Conservation (phyloP, 2,797 vertebrate genomes). For the Notoglanidium macrostoma region DNA sequence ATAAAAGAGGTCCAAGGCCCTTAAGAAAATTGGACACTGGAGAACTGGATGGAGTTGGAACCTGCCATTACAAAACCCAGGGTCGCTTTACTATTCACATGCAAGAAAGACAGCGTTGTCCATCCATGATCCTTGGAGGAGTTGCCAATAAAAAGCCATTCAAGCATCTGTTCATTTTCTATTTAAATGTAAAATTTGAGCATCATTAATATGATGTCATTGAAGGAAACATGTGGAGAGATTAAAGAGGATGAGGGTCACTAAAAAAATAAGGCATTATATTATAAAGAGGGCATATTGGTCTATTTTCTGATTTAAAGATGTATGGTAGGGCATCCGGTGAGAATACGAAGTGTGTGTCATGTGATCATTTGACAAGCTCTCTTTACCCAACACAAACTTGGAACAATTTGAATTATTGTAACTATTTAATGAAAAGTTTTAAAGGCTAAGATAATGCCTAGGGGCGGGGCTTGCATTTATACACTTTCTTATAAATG, state of each 20-base stretch:
- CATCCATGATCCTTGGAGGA: constrained; percentile 43
- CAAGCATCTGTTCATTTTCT: constrained; percentile 10
- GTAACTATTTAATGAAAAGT: neutral
- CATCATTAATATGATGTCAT: neutral
- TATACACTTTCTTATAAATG: neutral
- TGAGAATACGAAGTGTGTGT: neutral
- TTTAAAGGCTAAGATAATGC: neutral
- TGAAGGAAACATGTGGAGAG: neutral
- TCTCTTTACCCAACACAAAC: neutral
- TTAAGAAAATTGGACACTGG: constrained; percentile 37
- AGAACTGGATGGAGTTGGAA: constrained; percentile 38
- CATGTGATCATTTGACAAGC: neutral
- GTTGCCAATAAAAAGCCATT: constrained; percentile 32
- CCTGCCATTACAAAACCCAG: constrained; percentile 26
- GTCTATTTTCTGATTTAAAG: neutral
- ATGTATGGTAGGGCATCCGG: neutral
- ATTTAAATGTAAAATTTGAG: constrained; percentile 2
- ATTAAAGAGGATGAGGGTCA: neutral
- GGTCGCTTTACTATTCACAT: constrained; percentile 49
- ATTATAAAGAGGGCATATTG: neutral
- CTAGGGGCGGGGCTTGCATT: neutral
- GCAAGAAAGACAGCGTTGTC: constrained; percentile 15
- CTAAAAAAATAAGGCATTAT: neutral
- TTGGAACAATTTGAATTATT: neutral
- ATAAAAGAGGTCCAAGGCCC: constrained; percentile 46